These are phyloP conservation scores for Cephus spinipes DNA, from an alignment of 2,888 invertebrate species.

Conservation along the genomic window DNA sequence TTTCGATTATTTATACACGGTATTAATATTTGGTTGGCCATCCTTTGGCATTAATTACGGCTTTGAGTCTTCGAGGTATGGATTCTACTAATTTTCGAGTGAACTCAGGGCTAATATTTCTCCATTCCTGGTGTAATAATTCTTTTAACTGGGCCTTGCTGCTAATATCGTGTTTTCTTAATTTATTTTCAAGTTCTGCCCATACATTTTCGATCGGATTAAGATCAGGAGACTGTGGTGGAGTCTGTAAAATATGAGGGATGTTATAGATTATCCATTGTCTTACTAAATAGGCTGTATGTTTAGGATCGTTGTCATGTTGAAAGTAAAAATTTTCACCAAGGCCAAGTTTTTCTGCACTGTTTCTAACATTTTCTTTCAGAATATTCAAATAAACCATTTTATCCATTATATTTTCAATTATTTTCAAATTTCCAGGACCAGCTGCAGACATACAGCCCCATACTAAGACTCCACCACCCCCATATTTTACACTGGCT, in stretches of 20 bases:
- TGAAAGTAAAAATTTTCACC: background rate
- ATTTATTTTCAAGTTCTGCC: background rate
- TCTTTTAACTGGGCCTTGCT: background rate
- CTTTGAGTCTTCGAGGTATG: constrained; percentile 11
- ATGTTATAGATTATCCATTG: background rate
- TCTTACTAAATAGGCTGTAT: background rate
- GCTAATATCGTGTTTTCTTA: background rate
- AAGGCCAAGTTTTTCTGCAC: constrained; percentile 4
- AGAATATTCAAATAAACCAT: constrained; percentile 6
- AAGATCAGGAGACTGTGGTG: background rate
- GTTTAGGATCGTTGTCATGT: constrained; percentile 14
- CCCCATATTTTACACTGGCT: constrained; percentile 13
- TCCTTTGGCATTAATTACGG: constrained; percentile 10
- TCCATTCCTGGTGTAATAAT: constrained; percentile 5
- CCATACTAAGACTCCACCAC: constrained; percentile 12
- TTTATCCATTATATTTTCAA: constrained; percentile 11
- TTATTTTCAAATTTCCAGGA: constrained; percentile 11
- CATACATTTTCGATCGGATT: background rate
- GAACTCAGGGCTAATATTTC: background rate
- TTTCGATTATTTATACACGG: background rate
- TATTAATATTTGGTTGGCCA: constrained; percentile 9
- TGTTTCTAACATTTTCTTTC: constrained; percentile 7
- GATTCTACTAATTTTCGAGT: constrained; percentile 13
- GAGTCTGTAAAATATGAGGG: no score
- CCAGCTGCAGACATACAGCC: constrained; percentile 6